Percentiles rank a stretch among this genome's conserved stretches.
Evolutionary conservation across 2,888 invertebrate species (phyloP).

Genomic region (Girardia tigrina): DNA sequence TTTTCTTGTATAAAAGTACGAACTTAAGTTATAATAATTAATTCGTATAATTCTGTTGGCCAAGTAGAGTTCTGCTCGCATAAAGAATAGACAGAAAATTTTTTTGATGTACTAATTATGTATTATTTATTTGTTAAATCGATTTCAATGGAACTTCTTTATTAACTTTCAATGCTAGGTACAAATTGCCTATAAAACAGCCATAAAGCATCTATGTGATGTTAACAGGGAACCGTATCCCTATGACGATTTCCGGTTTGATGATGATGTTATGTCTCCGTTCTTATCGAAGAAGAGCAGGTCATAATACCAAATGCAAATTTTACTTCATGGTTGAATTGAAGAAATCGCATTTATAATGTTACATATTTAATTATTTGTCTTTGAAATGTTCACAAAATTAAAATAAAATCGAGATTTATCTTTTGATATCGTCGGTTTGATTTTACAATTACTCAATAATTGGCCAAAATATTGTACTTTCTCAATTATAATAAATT

Average conservation of each 20-base stretch:
- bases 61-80: no score
- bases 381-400: background rate
- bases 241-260: background rate
- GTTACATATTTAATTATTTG: conserved; percentile 23
- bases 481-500: no score
- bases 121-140: no score
- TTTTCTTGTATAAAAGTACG: no score
- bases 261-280: conserved; percentile 19
- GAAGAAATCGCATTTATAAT: background rate
- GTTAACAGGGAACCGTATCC: conserved; percentile 34
- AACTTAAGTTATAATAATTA: no score
- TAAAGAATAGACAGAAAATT: no score
- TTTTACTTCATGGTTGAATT: background rate
- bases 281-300: background rate
- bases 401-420: conserved; percentile 9
- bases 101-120: no score
- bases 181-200: conserved; percentile 26
- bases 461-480: no score
- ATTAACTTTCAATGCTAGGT: conserved; percentile 21
- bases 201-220: conserved; percentile 35
- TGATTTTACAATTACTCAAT: no score
- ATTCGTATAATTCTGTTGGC: no score
- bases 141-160: no score
- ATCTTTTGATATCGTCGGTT: no score
- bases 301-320: background rate